Base-by-base conservation (phyloP, 2,797 vertebrate genomes). In the Microtus obscurus region DNA sequence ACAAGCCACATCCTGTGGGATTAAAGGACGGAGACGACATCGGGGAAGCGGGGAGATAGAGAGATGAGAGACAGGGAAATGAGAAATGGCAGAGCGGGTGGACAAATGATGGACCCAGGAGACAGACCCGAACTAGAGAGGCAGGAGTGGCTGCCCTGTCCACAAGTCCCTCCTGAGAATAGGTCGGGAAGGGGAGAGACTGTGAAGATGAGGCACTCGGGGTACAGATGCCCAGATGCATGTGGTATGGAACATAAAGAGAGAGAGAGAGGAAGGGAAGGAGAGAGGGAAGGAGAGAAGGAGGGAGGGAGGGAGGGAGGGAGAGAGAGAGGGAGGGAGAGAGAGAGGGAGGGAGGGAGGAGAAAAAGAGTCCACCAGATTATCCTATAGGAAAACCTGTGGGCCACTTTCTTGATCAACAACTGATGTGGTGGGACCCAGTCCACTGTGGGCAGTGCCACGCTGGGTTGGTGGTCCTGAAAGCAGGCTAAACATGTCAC, bases 281-380 rank as follows among this genome's bases (percentile, higher is more conserved):
- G 6, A 17, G 6, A 8, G 14, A 4, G 27, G 14, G 7, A 34
- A 7, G 17, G 14, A 51, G 5, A 7, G 19, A 56, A 10, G 23
- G 17, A 79, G 34, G 6, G 2, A 78, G 12, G 13, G 27, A 8
- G 27, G 51, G 77, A 78, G 31, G 6, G 31, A 21, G 76, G 6
- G 16, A 34, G 45, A 5, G 45, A 53, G 45, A 3, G 5, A 14
- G 12, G 16, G 25, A 8, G 25, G 1, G 1, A 43, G 43, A 1
- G 43, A 4, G 13, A 21, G 76, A 78, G 45, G 2, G 45, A 19
- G 76, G 21, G 29, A 34, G 45, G 10, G 45, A 51, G 45, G 12
- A 16, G 27, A 4, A 25, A 16, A 31, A 31, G 31, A 17, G 31
- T 1, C 1, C 9, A 83, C 10, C 29, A 34, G 40, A 65, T 19